phyloP scores from a whole-genome alignment of 1,140 invertebrate genomes.

The Andrena cerasifolii region DNA sequence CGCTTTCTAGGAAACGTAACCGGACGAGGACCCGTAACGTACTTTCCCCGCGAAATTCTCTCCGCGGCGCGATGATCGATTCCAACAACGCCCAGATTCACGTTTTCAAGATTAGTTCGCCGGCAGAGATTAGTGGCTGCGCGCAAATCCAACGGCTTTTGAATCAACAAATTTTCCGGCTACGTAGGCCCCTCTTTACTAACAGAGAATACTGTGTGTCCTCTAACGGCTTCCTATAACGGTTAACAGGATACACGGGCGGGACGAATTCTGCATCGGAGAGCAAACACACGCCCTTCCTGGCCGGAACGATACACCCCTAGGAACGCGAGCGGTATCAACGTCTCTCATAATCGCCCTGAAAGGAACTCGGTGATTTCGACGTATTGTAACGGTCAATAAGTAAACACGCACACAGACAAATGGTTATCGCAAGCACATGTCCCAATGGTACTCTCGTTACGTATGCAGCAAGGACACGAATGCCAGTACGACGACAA shows the following conservation, averaged over 20 bases:
- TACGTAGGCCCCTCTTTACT: not conserved
- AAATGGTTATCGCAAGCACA: constrained; percentile 1
- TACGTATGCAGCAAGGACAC: not conserved
- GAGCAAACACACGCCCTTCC: not conserved
- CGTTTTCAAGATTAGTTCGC: constrained; percentile 17
- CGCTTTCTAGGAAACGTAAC: not conserved
- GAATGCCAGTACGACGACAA: not conserved
- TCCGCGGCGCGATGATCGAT: constrained; percentile 45
- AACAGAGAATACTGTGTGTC: not conserved
- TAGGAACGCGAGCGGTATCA: not conserved
- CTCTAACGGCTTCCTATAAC: not conserved
- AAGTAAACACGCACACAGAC: not conserved
- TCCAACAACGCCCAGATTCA: constrained; percentile 43
- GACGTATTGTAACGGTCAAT: not conserved
- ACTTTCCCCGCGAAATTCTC: constrained; percentile 35
- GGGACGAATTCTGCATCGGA: not conserved
- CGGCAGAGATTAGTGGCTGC: not conserved
- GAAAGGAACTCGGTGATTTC: not conserved
- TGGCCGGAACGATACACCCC: not conserved
- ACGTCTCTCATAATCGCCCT: not conserved
- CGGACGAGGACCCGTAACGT: not conserved
- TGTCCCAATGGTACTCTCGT: not conserved
- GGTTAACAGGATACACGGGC: not conserved
- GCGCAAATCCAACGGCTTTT: not conserved
- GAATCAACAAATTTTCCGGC: not conserved